phyloP scores from a whole-genome alignment of 2,888 invertebrate genomes.

The Odontocerum albicorne region DNA sequence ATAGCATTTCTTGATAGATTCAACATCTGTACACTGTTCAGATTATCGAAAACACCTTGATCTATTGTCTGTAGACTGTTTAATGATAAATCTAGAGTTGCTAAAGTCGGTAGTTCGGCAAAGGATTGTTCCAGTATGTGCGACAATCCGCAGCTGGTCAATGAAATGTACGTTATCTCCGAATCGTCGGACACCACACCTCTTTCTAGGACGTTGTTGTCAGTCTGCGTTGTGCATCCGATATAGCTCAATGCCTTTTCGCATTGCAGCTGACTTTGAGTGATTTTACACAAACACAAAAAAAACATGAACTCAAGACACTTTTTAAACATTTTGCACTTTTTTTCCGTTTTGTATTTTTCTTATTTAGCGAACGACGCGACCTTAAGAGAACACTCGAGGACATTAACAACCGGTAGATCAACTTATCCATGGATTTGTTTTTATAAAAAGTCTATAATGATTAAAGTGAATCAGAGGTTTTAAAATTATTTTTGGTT shows the following conservation, averaged over 20 bases:
- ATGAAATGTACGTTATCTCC: conserved; percentile 4
- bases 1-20: conserved; percentile 24
- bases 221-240: conserved; percentile 10
- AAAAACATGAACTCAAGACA: too few species aligned
- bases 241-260: conserved; percentile 4
- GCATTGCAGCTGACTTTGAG: background rate
- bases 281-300: background rate
- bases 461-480: too few species aligned
- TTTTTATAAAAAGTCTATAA: too few species aligned
- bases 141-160: conserved; percentile 19
- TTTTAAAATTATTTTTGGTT: too few species aligned
- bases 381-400: too few species aligned
- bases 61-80: conserved; percentile 11
- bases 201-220: conserved; percentile 14
- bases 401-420: too few species aligned
- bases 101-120: conserved; percentile 15
- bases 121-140: conserved; percentile 17
- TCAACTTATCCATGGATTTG: too few species aligned
- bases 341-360: too few species aligned
- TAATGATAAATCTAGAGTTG: conserved; percentile 21
- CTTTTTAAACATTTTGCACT: too few species aligned
- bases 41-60: conserved; percentile 19
- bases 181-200: conserved; percentile 25
- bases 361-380: too few species aligned
- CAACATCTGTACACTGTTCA: conserved; percentile 18